Evolutionary conservation across 2,797 vertebrate genomes (phyloP).

Genomic region (Rhinichthys osculus): DNA sequence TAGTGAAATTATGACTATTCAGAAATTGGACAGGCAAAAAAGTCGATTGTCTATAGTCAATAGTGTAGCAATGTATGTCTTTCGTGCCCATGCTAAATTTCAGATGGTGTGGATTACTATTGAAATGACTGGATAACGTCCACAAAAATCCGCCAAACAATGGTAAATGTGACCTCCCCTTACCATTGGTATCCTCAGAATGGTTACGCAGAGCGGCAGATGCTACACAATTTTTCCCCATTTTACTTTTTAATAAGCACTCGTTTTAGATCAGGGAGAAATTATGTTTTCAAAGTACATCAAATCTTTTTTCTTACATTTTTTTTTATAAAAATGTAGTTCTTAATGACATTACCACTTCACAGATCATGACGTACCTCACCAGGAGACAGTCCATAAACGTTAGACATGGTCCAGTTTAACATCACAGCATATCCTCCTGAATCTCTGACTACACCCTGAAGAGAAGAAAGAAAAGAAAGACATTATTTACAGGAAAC

Average conservation of each 20-base stretch:
- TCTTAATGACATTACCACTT: background rate
- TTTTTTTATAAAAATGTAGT: background rate
- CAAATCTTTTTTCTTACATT: background rate
- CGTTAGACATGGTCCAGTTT: conserved; percentile 96
- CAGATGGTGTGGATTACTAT: background rate
- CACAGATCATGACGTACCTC: conserved; percentile 82
- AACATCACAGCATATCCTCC: conserved; percentile 95
- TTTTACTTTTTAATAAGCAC: background rate
- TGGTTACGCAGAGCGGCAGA: background rate
- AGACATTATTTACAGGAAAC: background rate
- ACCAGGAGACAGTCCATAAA: conserved; percentile 91
- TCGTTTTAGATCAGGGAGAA: background rate
- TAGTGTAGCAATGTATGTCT: background rate
- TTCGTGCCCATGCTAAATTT: background rate
- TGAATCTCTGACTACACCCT: conserved; percentile 93
- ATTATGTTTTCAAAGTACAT: background rate
- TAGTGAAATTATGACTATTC: background rate
- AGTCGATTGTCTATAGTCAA: background rate
- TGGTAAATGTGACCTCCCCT: background rate
- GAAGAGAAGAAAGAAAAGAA: conserved; percentile 42
- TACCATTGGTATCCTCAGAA: background rate
- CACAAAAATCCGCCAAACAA: background rate
- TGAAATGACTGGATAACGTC: background rate
- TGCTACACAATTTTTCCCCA: background rate
- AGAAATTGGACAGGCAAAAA: background rate